Evolutionary conservation across 2,113 vertebrate genomes (phyloP), one percentile per base, ranked within the genome.

Genomic region (Theropithecus gelada): DNA sequence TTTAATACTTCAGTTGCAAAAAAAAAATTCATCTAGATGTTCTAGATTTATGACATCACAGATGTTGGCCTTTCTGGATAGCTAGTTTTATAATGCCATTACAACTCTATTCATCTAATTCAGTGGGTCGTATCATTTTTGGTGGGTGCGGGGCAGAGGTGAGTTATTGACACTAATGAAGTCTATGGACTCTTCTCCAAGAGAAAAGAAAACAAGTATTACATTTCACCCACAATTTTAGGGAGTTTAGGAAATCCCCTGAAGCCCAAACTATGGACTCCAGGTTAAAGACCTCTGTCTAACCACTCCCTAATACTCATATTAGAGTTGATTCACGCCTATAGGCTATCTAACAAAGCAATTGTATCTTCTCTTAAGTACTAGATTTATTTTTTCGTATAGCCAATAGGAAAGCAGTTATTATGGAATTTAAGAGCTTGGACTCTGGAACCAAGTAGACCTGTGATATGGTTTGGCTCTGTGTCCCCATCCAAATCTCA

Each of bases 41-140:
- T 93, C 86, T 93, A 76, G 83, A 97, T 94, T 89, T 90, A 61
- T 82, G n/a, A 84, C 48, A 40, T 68, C 73, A 50, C 85, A 95
- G 75, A 93, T 89, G 90, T 59, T 93, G 89, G 76, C 82, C 55
- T 94, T 97, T 97, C 52, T 96, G 38, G 78, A 57, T 83, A 93
- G 83, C 48, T 89, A 59, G 40, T 81, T 96, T 98, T 95, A 80
- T 93, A 91, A 96, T 97, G 80, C n/a, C 88, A 91, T 61, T 57
- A 55, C 32, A 90, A 7, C 66, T 38, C 55, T 88, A 40, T 94
- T 83, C 48, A 30, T 85, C 92, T 92, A 96, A 92, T 57, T 16
- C 68, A 91, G 30, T 12, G 35, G 27, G 52, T 92, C 94, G 83
- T 91, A 55, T 84, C 85, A 85, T 72, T 93, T 94, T 92, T 50